phyloP scores from a whole-genome alignment of 2,113 vertebrate species.

The Accipiter virgatus region DNA sequence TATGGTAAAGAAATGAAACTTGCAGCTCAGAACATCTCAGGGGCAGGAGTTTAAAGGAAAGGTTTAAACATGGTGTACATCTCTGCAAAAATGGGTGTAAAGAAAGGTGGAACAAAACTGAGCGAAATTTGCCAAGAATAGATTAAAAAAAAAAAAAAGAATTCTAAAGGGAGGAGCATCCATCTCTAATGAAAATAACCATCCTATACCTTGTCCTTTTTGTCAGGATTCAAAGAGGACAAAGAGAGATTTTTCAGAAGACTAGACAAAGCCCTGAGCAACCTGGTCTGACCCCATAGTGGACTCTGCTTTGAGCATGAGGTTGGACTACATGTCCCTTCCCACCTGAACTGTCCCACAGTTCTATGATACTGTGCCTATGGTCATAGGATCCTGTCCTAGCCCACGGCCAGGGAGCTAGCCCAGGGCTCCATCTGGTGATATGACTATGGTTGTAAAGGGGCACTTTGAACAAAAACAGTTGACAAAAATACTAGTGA shows the following conservation, averaged over 20 bases:
- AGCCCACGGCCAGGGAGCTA: neutral
- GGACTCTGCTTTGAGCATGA: neutral
- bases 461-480: neutral
- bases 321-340: neutral
- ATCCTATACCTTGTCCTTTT: neutral
- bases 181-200: neutral
- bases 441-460: neutral
- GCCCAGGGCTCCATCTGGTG: neutral
- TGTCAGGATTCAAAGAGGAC: neutral
- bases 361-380: fast-evolving
- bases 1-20: neutral
- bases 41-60: neutral
- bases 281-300: neutral
- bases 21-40: neutral
- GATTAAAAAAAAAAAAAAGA: neutral
- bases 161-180: neutral
- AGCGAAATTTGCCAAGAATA: neutral
- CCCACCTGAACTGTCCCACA: neutral
- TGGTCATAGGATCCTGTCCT: neutral
- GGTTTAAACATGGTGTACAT: neutral
- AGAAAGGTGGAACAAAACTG: neutral
- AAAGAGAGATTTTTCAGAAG: neutral
- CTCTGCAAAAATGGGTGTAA: neutral
- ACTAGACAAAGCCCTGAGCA: neutral
- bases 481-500: neutral